A percentile compares a stretch with the other conserved stretches of the same genome.
Conservation (phyloP, 2,113 vertebrate genomes). For the Pterocles orientalis region DNA sequence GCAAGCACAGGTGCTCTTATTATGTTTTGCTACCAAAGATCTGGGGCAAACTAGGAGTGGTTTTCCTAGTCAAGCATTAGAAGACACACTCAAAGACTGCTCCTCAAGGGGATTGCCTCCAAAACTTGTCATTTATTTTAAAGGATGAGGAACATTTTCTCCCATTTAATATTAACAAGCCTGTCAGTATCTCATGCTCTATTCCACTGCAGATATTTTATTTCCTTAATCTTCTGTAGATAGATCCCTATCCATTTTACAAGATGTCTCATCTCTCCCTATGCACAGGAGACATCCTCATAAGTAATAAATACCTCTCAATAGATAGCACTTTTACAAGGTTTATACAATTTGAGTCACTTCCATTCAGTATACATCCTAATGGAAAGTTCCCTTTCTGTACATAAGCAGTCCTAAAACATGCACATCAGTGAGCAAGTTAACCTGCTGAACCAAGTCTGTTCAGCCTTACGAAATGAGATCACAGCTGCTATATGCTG, state of each 20-base stretch:
- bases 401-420: not conserved
- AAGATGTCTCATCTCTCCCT: not conserved
- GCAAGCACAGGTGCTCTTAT: not conserved
- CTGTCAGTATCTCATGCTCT: not conserved
- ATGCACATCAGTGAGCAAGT: not conserved
- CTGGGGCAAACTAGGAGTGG: not conserved
- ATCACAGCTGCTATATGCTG: not conserved
- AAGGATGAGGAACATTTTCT: not conserved
- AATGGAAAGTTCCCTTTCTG: not conserved
- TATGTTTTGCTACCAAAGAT: not conserved
- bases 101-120: not conserved
- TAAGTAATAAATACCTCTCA: not conserved
- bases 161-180: not conserved
- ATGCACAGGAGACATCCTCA: not conserved
- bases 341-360: not conserved
- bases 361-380: not conserved
- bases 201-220: not conserved
- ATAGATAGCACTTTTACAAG: not conserved
- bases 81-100: not conserved
- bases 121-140: not conserved
- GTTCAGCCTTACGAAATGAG: not conserved
- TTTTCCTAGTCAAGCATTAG: not conserved
- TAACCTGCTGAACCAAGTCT: not conserved
- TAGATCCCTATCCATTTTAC: not conserved
- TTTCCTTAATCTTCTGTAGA: not conserved